A percentile compares a stretch with the other conserved stretches of the same genome.
Evolutionary conservation across 1,140 invertebrate species (phyloP).

Genomic region (Mycetomoellerius zeteki): DNA sequence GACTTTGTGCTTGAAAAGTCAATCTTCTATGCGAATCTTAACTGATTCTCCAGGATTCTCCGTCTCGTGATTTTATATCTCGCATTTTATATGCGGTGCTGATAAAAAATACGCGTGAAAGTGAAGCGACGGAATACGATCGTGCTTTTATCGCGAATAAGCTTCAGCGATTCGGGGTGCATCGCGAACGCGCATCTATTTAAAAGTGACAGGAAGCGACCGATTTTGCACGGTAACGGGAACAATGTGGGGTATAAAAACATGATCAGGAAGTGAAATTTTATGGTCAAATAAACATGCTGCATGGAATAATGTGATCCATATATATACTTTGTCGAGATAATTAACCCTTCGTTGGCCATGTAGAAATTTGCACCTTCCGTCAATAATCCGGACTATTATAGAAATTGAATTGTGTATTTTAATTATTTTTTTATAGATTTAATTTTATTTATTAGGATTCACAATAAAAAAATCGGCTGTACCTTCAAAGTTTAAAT

Average conservation of each 20-base stretch:
- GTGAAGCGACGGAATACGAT: conserved; percentile 22
- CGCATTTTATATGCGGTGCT: not conserved
- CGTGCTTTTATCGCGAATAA: not conserved
- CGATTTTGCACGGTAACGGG: not conserved
- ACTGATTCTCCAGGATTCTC: not conserved
- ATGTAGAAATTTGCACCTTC: no score
- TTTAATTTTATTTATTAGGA: no score
- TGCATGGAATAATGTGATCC: not conserved
- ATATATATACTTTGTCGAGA: conserved; percentile 17
- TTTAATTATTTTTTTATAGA: no score
- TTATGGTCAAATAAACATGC: conserved; percentile 22
- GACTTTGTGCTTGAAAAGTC: not conserved
- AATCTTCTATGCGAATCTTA: conserved; percentile 13
- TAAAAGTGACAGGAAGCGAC: conserved; percentile 42
- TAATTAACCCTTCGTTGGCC: no score
- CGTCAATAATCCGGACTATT: no score
- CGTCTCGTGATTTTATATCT: not conserved
- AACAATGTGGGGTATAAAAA: conserved; percentile 3
- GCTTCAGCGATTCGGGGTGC: conserved; percentile 1
- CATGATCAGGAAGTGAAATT: conserved; percentile 45
- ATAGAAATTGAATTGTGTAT: no score
- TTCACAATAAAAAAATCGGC: no score
- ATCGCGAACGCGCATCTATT: conserved; percentile 35
- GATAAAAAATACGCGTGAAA: conserved; percentile 44
- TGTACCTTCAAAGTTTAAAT: no score